Evolutionary conservation across 2,113 vertebrate species (phyloP).

Genomic region (Trematomus loennbergii): DNA sequence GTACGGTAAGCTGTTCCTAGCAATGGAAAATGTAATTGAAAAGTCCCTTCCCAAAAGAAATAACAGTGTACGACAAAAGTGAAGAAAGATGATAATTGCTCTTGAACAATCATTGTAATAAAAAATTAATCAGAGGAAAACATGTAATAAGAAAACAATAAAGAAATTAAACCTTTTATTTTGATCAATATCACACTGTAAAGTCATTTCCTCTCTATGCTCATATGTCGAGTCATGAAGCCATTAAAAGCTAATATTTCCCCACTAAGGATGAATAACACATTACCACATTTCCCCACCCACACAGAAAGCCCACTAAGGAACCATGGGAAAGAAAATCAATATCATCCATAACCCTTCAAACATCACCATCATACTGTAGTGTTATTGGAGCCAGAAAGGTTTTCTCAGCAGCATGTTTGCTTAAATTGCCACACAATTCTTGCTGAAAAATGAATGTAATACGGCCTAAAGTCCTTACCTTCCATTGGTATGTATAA

Average conservation of each 20-base stretch:
- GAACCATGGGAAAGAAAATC: not conserved
- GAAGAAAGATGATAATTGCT: not conserved
- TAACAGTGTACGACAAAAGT: not conserved
- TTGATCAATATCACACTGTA: not conserved
- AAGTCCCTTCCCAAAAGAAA: not conserved
- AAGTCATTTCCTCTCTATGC: not conserved
- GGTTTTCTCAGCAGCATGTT: not conserved
- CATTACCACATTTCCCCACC: not conserved
- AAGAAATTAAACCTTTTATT: constrained; percentile 5
- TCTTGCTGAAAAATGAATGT: not conserved
- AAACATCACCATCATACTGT: not conserved
- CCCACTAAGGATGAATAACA: not conserved
- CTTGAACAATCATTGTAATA: not conserved
- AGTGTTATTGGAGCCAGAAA: not conserved
- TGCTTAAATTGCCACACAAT: not conserved
- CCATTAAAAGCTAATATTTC: not conserved
- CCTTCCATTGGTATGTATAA: not conserved
- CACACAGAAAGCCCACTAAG: no score
- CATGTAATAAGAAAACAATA: not conserved
- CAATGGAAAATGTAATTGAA: no score
- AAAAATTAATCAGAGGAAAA: not conserved
- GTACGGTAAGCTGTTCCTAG: no score
- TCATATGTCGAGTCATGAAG: not conserved
- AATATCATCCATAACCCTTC: not conserved
- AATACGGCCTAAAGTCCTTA: not conserved